Evolutionary conservation across 2,113 vertebrate genomes (phyloP).

Genomic region (Camelus bactrianus): DNA sequence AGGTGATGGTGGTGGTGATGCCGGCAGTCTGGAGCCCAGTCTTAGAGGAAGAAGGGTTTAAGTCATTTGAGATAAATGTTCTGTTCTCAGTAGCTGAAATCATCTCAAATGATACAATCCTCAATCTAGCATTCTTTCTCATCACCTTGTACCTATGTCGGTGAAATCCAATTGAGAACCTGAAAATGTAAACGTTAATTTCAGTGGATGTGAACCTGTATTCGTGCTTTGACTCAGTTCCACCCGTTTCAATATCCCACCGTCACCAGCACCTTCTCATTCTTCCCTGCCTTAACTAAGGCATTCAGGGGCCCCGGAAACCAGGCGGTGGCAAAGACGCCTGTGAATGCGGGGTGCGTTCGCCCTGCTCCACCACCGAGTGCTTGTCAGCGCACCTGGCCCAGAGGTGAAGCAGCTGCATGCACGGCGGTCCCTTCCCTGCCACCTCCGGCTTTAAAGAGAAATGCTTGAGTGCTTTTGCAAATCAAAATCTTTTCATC

Average conservation of each 20-base stretch:
- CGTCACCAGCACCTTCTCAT: not conserved
- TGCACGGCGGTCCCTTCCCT: conserved; percentile 30
- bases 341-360: not conserved
- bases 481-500: conserved; percentile 80
- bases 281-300: conserved; percentile 37
- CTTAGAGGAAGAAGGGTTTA: not conserved
- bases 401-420: conserved; percentile 48
- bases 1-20: not conserved
- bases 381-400: conserved; percentile 59
- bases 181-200: conserved; percentile 28
- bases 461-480: conserved; percentile 68
- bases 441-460: conserved; percentile 63
- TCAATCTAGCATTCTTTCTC: not conserved
- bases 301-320: not conserved
- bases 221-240: not conserved
- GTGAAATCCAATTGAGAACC: conserved; percentile 19
- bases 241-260: not conserved
- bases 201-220: not conserved
- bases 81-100: not conserved
- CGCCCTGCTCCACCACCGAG: not conserved
- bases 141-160: not conserved
- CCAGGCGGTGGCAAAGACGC: conserved; percentile 10
- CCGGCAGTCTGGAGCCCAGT: not conserved
- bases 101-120: not conserved
- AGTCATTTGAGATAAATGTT: not conserved